These are phyloP conservation scores for Magallana ariakensis DNA, from an alignment of 1,140 invertebrate species.

Conservation along the genomic window DNA sequence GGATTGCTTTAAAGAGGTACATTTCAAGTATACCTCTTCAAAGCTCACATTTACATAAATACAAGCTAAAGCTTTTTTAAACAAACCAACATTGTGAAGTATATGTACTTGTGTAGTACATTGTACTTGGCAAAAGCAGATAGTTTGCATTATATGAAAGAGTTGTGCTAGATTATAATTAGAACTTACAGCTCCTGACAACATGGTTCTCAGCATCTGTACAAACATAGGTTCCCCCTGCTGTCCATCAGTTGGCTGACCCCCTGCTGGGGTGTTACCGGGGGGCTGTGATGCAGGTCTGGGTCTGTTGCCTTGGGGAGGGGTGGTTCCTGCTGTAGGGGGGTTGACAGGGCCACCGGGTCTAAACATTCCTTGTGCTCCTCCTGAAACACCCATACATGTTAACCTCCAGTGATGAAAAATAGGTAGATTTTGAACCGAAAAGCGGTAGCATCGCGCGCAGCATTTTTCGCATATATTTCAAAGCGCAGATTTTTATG, in stretches of 20 bases:
- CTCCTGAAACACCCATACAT: constrained; percentile 34
- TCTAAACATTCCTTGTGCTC: constrained; percentile 13
- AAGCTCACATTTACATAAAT: too few relatives aligned
- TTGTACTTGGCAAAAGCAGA: background rate
- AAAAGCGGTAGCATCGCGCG: too few relatives aligned
- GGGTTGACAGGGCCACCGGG: constrained; percentile 7
- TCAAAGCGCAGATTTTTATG: too few relatives aligned
- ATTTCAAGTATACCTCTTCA: too few relatives aligned
- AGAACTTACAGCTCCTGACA: constrained; percentile 59
- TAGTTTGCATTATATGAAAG: background rate
- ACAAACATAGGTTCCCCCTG: constrained; percentile 58
- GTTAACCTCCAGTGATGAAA: too few relatives aligned
- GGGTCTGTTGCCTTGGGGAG: background rate
- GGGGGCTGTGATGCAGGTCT: constrained; percentile 11
- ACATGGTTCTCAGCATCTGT: constrained; percentile 59
- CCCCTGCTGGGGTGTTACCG: background rate
- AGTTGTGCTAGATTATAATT: background rate
- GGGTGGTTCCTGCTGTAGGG: background rate
- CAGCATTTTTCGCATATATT: too few relatives aligned
- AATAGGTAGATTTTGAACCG: too few relatives aligned
- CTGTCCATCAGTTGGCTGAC: background rate
- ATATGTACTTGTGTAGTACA: too few relatives aligned
- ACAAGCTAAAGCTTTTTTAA: too few relatives aligned
- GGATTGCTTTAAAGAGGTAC: background rate
- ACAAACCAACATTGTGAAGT: too few relatives aligned